A percentile compares a stretch with the other conserved stretches of the same genome.
Conservation (phyloP, 2,888 invertebrate genomes). For the Tetramorium bicarinatum region DNA sequence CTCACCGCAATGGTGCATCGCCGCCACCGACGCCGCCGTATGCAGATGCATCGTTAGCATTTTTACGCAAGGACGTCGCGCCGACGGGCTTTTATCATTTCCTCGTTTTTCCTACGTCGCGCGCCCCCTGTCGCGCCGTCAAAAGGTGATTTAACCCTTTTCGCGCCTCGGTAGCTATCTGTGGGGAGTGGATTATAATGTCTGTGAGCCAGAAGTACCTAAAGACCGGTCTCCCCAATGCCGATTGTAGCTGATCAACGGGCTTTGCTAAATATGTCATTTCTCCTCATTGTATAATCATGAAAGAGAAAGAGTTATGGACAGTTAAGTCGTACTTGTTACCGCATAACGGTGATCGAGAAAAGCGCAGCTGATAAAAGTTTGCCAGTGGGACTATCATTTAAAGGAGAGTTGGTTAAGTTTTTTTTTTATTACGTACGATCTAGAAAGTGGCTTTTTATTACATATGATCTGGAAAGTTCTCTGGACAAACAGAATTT, state of each 20-base stretch:
- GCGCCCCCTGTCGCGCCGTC: slow-evolving; percentile 23
- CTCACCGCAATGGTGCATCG: slow-evolving; percentile 52
- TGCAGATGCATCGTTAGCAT: slow-evolving; percentile 70
- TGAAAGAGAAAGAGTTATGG: background rate
- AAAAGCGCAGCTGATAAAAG: slow-evolving; percentile 18
- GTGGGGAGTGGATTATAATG: slow-evolving; percentile 17
- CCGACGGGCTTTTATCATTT: slow-evolving; percentile 57
- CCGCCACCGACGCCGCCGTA: slow-evolving; percentile 45
- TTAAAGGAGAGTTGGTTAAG: background rate
- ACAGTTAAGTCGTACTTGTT: background rate
- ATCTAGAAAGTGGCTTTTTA: slow-evolving; percentile 8
- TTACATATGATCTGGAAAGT: background rate
- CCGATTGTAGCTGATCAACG: background rate
- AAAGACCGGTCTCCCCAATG: background rate
- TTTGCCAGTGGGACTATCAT: background rate
- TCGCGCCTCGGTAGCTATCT: background rate
- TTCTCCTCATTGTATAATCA: background rate
- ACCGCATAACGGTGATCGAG: background rate
- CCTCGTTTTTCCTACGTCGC: slow-evolving; percentile 29
- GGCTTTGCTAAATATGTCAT: background rate
- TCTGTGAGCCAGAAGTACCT: background rate
- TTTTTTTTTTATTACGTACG: slow-evolving; percentile 6
- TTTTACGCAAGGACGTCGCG: slow-evolving; percentile 69
- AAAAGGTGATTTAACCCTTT: slow-evolving; percentile 49
- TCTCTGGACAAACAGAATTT: background rate